A percentile compares a stretch with the other conserved stretches of the same genome.
phyloP scores from a whole-genome alignment of 2,888 invertebrate species.

The Catonia carolina region DNA sequence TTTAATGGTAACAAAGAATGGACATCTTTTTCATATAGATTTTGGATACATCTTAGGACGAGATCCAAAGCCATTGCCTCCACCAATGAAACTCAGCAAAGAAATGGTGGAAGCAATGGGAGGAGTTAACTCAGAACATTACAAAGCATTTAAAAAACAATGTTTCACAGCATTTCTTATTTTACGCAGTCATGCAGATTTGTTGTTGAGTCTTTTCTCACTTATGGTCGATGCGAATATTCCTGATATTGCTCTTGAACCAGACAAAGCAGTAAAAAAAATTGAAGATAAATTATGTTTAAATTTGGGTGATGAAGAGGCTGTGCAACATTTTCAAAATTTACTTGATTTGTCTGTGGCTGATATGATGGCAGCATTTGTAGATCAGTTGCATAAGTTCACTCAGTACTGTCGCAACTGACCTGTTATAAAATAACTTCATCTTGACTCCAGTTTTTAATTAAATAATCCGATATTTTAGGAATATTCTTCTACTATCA shows the following conservation, averaged over 20 bases:
- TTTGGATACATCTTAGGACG: constrained; percentile 96
- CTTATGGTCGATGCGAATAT: constrained; percentile 98
- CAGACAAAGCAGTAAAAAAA: constrained; percentile 96
- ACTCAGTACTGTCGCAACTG: constrained; percentile 89
- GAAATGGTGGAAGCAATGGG: constrained; percentile 99
- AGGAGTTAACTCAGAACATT: constrained; percentile 80
- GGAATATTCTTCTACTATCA: no score
- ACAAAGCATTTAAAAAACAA: constrained; percentile 86
- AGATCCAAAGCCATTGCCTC: constrained; percentile 97
- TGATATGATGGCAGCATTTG: constrained; percentile 93
- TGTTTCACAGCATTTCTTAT: constrained; percentile 95
- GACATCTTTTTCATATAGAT: constrained; percentile 92
- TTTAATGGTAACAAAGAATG: constrained; percentile 78
- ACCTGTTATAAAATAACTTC: no score
- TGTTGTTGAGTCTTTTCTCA: constrained; percentile 93
- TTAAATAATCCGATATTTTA: no score
- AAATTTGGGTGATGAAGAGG: constrained; percentile 92
- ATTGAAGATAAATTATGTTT: constrained; percentile 83
- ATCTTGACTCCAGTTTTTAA: no score
- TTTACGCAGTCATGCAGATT: constrained; percentile 86
- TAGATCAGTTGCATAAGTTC: constrained; percentile 94
- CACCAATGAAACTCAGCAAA: constrained; percentile 96
- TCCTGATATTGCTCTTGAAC: constrained; percentile 96
- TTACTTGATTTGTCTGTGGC: constrained; percentile 88
- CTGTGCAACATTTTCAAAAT: constrained; percentile 87